A percentile compares a stretch with the other conserved stretches of the same genome.
phyloP scores from a whole-genome alignment of 2,797 vertebrate species.

The Remorina albescens region DNA sequence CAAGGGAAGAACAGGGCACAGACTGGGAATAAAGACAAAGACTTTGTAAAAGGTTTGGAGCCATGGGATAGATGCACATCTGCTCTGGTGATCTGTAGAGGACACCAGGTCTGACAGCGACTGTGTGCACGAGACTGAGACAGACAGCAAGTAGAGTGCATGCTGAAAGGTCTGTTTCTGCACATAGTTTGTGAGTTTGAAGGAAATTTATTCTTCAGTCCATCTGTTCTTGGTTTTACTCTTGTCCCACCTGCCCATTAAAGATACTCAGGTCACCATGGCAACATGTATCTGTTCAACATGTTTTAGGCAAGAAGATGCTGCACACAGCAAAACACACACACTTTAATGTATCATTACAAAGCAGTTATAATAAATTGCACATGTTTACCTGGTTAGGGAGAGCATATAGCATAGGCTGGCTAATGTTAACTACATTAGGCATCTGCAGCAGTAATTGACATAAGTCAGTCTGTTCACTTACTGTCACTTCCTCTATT shows the following conservation, averaged over 20 bases:
- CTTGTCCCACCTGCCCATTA: conserved; percentile 47
- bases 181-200: conserved; percentile 27
- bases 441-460: background rate
- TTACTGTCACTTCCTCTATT: background rate
- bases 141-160: conserved; percentile 23
- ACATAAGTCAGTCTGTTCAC: background rate
- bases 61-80: conserved; percentile 24
- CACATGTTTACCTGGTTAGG: background rate
- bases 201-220: conserved; percentile 54
- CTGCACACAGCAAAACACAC: background rate
- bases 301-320: conserved; percentile 16
- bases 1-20: conserved; percentile 29
- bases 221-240: conserved; percentile 60
- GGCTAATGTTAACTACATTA: background rate
- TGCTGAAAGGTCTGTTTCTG: conserved; percentile 22
- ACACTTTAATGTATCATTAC: background rate
- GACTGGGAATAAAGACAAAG: conserved; percentile 41
- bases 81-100: conserved; percentile 56
- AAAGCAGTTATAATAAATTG: background rate
- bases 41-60: conserved; percentile 51
- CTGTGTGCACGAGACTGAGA: conserved; percentile 27
- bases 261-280: conserved; percentile 48
- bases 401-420: background rate
- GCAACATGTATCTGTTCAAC: conserved; percentile 43
- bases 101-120: conserved; percentile 51